Conservation (phyloP, 2,113 vertebrate species). For the Pseudopodoces humilis region DNA sequence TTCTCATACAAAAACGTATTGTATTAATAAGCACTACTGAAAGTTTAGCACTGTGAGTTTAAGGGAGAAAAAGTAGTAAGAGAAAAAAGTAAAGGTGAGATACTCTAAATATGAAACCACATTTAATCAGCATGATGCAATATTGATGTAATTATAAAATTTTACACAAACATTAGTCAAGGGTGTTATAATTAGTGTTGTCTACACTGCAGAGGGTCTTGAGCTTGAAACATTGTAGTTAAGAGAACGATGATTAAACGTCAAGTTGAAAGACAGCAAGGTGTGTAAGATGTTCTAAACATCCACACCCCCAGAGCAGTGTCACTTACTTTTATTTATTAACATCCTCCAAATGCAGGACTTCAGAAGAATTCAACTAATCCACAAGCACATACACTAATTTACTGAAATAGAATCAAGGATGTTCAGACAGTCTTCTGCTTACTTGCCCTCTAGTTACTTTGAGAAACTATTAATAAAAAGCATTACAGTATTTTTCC, state of each 20-base stretch:
- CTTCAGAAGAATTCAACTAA: neutral
- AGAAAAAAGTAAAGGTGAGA: neutral
- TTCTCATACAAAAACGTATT: neutral
- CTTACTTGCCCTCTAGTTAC: neutral
- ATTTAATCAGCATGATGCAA: neutral
- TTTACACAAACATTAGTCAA: constrained; percentile 43
- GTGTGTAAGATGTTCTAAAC: neutral
- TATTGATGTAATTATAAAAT: neutral
- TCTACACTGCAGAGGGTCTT: neutral
- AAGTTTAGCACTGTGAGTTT: neutral
- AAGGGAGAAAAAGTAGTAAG: neutral
- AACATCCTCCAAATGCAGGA: neutral
- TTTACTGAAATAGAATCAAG: neutral
- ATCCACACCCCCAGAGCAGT: neutral
- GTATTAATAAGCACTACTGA: neutral
- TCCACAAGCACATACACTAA: neutral
- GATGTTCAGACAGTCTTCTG: neutral
- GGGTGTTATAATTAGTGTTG: constrained; percentile 34
- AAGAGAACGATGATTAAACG: neutral
- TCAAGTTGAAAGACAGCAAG: neutral
- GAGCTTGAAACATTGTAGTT: neutral
- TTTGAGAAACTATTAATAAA: neutral
- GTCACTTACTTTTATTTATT: neutral
- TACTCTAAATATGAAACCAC: neutral
- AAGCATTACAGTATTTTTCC: neutral